Evolutionary conservation across 1,140 invertebrate genomes (phyloP).

Genomic region (Drosophila auraria): DNA sequence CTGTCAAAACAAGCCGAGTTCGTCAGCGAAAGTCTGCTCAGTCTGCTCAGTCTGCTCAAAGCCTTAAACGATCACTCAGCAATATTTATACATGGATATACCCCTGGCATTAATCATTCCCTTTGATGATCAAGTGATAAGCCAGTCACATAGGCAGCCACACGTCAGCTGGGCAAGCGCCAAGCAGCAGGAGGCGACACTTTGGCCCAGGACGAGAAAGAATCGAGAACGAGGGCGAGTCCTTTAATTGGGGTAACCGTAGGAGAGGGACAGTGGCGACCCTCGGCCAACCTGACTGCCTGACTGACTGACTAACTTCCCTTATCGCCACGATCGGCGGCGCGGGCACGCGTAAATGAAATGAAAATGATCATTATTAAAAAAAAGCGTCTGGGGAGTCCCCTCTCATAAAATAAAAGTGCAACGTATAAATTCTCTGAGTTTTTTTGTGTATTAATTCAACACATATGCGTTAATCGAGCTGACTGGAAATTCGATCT

Average conservation of each 20-base stretch:
- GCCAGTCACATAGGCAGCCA: constrained; percentile 68
- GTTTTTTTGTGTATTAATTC: constrained; percentile 64
- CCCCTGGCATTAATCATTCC: constrained; percentile 63
- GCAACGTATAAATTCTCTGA: constrained; percentile 52
- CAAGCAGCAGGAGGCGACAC: constrained; percentile 80
- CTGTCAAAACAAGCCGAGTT: constrained; percentile 55
- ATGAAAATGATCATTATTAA: constrained; percentile 85
- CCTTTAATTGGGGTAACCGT: constrained; percentile 56
- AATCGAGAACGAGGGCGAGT: constrained; percentile 46
- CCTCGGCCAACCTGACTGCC: constrained; percentile 26
- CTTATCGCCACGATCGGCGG: constrained; percentile 71
- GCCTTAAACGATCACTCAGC: constrained; percentile 75
- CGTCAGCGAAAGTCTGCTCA: constrained; percentile 50
- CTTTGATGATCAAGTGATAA: constrained; percentile 70
- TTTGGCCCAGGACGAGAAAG: constrained; percentile 23
- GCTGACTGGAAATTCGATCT: constrained; percentile 68
- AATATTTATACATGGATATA: constrained; percentile 38
- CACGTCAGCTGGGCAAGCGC: constrained; percentile 79
- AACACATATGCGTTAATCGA: constrained; percentile 80
- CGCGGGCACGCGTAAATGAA: constrained; percentile 75
- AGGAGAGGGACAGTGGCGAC: constrained; percentile 38
- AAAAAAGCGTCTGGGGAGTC: constrained; percentile 32
- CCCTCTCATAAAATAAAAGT: constrained; percentile 63
- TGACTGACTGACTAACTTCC: constrained; percentile 29
- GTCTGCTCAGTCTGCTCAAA: constrained; percentile 13